Evolutionary conservation across 1,140 invertebrate genomes (phyloP), one percentile per base, ranked within the genome.

Genomic region (Fopius arisanus): DNA sequence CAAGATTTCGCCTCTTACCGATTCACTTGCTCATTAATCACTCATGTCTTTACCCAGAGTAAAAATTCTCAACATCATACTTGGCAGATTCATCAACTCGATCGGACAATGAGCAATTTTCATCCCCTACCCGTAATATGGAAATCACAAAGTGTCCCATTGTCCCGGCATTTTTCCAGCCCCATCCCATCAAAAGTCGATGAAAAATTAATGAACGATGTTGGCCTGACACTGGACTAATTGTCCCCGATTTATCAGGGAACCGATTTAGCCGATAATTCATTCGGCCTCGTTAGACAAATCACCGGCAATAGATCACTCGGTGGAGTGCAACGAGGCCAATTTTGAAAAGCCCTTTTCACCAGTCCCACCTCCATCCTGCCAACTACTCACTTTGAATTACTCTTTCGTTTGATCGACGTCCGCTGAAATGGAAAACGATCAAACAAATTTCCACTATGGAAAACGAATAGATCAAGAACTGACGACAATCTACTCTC

Each of bases 271-370:
- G 21, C 59, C 54, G 69, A 71, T 71, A 71, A 71, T 71, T 71
- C 69, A 71, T 71, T 59, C 33, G 37, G 12, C 43, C 69, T 71
- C 59, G 69, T 71, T 71, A 71, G 69, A 71, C 69, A 71, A 71
- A 71, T 71, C 69, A 63, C 69, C 54, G 14, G 19, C 59, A 33
- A 63, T 71, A 40, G 54, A 71, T 71, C 69, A 71, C 29, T 31
- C 51, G 51, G 23, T 48, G 12, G 59, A 28, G 31, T 33, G 16
- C 21, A 29, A 31, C 28, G 62, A 16, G 62, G 62, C 69, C 69
- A 71, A 71, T 71, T 71, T 71, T 71, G 19, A 71, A 62, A 71
- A 63, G 54, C 69, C 54, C 37, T 65, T 65, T 33, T 31, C 29
- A 31, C 62, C 29, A 28, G n/a, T 16, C 28, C 29, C 62, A 5